Base-by-base conservation (phyloP, 2,888 invertebrate genomes). In the Pristionchus exspectatus region DNA sequence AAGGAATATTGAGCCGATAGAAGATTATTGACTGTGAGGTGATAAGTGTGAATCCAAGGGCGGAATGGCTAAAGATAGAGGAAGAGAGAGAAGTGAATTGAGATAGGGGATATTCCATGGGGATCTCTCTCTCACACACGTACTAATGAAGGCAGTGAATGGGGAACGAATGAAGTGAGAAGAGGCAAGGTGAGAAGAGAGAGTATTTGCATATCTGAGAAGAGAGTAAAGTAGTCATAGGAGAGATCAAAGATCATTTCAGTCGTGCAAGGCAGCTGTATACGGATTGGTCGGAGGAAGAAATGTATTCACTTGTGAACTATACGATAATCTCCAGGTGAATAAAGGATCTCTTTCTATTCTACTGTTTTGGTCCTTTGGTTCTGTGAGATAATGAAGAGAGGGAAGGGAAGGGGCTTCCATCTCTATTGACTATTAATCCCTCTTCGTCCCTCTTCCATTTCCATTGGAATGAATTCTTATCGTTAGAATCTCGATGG, bases 221-320 rank as follows among this genome's bases (percentile, higher is more conserved):
- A 30, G 56, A 5, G 84, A 30, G 33, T 54, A 30, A 38, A 16
- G 12, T n/a, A 72, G 44, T 16, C 44, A 12, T 27, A 18, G 5
- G 10, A 54, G 66, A 74, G 44, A 63, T 33, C 38, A 69, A 81
- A 88, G 59, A 59, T 63, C 33, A 33, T 90, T 94, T 90, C 90
- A 94, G 94, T 88, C 91, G 44, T 95, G 95, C 91, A 91, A 92
- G 44, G 93, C 94, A 18, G 95, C 92, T 5, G 94, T 94, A 27
- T 95, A 93, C 87, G 95, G 95, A 44, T 92, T 94, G 90, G 93
- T 94, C 38, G 95, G 95, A 16, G 95, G 95, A 2, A 90, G 94
- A 56, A 91, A 92, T 69, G 93, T 95, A 56, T 95, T 95, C 92
- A 93, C 94, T 30, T 95, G 95, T 88, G 95, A 95, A 87, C 91